phyloP scores from a whole-genome alignment of 2,888 invertebrate genomes.

The Tenthredo notha region DNA sequence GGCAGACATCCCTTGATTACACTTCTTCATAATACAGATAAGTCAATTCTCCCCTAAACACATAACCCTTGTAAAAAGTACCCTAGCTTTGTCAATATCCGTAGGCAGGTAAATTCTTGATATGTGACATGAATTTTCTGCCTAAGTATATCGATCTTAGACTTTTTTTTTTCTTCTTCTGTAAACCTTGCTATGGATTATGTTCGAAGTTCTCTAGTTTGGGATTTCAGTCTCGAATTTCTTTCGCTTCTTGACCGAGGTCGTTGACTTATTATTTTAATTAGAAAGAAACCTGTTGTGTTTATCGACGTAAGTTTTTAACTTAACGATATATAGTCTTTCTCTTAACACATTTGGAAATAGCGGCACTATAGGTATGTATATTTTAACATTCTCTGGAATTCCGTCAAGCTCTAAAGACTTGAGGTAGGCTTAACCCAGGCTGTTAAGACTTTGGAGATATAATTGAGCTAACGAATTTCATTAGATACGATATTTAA shows the following conservation, averaged over 20 bases:
- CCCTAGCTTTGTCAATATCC: neutral
- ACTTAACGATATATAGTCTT: neutral
- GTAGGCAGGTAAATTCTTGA: neutral
- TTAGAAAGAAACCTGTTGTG: neutral
- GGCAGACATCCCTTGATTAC: neutral
- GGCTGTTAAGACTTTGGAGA: neutral
- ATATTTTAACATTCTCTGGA: neutral
- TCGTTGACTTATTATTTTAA: slow-evolving; percentile 11
- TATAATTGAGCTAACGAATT: neutral
- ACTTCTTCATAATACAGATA: neutral
- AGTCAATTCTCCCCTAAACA: neutral
- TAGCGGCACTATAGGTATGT: neutral
- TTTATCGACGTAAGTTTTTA: neutral
- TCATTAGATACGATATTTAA: neutral
- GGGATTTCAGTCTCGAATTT: neutral
- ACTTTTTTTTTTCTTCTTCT: no score
- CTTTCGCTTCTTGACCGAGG: neutral
- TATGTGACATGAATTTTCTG: neutral
- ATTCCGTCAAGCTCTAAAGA: neutral
- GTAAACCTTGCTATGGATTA: neutral
- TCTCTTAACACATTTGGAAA: neutral
- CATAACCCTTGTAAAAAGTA: neutral
- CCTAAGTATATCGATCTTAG: neutral
- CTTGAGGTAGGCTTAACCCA: neutral
- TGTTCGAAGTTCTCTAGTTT: neutral